Percentiles rank a stretch among this genome's conserved stretches.
Conservation (phyloP, 2,888 invertebrate species). For the Brenthis daphne region DNA sequence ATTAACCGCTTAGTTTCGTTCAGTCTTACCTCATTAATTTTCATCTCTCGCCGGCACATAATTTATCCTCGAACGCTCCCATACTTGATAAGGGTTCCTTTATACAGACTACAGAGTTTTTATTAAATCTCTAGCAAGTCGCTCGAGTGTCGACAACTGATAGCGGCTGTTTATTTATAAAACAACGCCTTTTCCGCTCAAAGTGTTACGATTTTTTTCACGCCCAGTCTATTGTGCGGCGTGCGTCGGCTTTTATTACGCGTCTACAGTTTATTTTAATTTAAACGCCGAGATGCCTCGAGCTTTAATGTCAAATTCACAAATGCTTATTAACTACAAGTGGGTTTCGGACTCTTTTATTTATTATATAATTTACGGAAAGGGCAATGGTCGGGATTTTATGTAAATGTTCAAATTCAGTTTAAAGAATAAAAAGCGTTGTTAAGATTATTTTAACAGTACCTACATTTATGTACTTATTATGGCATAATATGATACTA, state of each 20-base stretch:
- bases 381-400: background rate
- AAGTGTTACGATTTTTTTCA: constrained; percentile 63
- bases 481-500: background rate
- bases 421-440: background rate
- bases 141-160: constrained; percentile 77
- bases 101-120: constrained; percentile 65
- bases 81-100: constrained; percentile 76
- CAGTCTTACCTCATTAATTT: constrained; percentile 81
- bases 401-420: background rate
- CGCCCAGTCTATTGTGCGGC: constrained; percentile 43
- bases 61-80: constrained; percentile 78
- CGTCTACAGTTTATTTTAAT: constrained; percentile 46
- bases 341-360: constrained; percentile 25
- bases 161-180: constrained; percentile 79
- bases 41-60: constrained; percentile 77
- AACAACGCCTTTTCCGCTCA: constrained; percentile 73
- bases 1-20: constrained; percentile 46
- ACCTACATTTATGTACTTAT: background rate
- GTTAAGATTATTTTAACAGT: constrained; percentile 1
- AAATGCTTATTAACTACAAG: constrained; percentile 41
- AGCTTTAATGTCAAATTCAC: constrained; percentile 41
- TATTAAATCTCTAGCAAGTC: constrained; percentile 72
- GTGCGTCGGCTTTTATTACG: constrained; percentile 44
- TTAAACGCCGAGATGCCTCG: constrained; percentile 41
- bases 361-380: constrained; percentile 21